Evolutionary conservation across 2,113 vertebrate genomes (phyloP).

Genomic region (Oryzias curvinotus): DNA sequence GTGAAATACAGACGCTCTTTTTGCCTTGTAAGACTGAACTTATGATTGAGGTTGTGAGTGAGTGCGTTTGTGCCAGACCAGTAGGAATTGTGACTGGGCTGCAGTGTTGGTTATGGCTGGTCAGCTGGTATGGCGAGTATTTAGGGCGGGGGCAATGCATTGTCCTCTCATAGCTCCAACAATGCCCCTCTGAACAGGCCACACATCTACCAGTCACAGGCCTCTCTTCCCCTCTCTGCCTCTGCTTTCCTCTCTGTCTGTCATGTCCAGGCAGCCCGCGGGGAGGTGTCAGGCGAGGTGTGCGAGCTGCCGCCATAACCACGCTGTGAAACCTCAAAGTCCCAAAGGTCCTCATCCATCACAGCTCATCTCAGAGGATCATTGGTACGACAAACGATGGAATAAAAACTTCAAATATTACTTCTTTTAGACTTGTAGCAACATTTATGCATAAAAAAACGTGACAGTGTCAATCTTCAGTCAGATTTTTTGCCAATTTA

Average conservation of each 20-base stretch:
- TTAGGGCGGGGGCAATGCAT: slow-evolving; percentile 73
- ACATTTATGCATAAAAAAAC: slow-evolving; percentile 15
- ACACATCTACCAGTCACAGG: slow-evolving; percentile 73
- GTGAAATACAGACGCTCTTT: slow-evolving; percentile 21
- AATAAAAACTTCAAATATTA: background rate
- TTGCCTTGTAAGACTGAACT: slow-evolving; percentile 39
- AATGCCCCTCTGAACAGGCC: slow-evolving; percentile 72
- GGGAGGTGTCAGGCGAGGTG: slow-evolving; percentile 53
- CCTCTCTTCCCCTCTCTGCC: slow-evolving; percentile 52
- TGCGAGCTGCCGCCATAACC: slow-evolving; percentile 30
- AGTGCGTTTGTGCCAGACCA: slow-evolving; percentile 19
- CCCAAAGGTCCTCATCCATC: slow-evolving; percentile 16
- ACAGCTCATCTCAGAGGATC: background rate
- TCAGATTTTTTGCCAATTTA: no score
- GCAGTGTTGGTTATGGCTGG: slow-evolving; percentile 70
- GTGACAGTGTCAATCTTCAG: no score
- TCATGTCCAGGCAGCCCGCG: slow-evolving; percentile 62
- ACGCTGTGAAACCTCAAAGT: slow-evolving; percentile 39
- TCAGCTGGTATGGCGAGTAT: slow-evolving; percentile 77
- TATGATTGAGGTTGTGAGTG: slow-evolving; percentile 37
- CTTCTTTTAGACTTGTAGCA: slow-evolving; percentile 17
- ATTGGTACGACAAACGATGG: slow-evolving; percentile 22
- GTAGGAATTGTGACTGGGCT: slow-evolving; percentile 61
- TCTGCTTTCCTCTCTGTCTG: slow-evolving; percentile 64
- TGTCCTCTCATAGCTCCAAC: slow-evolving; percentile 75